These are phyloP conservation scores for Vanacampus margaritifer DNA, from an alignment of 2,113 vertebrate species.

Conservation along the genomic window DNA sequence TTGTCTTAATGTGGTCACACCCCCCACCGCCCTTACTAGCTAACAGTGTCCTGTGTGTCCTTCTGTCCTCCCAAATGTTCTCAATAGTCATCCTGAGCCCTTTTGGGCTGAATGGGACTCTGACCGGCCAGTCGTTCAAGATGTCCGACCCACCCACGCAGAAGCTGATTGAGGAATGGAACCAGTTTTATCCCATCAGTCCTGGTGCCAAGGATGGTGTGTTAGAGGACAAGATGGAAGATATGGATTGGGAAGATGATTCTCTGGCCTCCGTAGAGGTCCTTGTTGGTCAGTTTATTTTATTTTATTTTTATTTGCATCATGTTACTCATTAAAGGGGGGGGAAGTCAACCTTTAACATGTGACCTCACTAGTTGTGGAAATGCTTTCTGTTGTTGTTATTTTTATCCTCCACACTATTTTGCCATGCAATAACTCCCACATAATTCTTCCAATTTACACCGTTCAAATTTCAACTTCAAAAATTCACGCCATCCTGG, in stretches of 20 bases:
- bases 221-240: conserved; percentile 85
- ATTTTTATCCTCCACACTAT: too few species aligned
- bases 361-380: too few species aligned
- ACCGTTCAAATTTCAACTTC: too few species aligned
- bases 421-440: too few species aligned
- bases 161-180: conserved; percentile 98
- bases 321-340: neutral
- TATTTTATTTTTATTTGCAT: neutral
- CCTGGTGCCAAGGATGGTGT: conserved; percentile 82
- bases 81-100: conserved; percentile 92
- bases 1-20: neutral
- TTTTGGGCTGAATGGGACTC: conserved; percentile 93
- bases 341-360: too few species aligned
- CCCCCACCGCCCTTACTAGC: neutral
- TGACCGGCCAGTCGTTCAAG: conserved; percentile 98
- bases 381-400: too few species aligned
- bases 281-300: conserved; percentile 84
- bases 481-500: too few species aligned
- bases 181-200: conserved; percentile 96
- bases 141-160: conserved; percentile 94
- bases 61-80: neutral
- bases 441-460: too few species aligned
- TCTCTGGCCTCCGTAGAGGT: conserved; percentile 97
- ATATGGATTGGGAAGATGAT: conserved; percentile 98
- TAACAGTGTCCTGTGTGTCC: conserved; percentile 1